Conservation (phyloP, 1,140 invertebrate genomes). For the Zaprionus taronus region DNA sequence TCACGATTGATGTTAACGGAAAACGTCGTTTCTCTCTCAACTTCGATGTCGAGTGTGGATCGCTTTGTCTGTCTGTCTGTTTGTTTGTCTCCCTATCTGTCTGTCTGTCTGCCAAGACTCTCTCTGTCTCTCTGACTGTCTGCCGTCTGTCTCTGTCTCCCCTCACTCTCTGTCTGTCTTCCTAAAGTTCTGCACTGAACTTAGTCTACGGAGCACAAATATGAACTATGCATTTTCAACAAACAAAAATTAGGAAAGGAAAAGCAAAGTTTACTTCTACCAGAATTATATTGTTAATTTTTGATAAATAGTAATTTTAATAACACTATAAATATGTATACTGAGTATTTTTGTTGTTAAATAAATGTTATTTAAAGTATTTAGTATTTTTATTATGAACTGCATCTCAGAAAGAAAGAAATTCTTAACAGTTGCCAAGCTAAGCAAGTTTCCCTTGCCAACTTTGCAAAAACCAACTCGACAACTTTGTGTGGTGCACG, state of each 20-base stretch:
- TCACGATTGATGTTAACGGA: constrained; percentile 84
- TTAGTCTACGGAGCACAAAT: no score
- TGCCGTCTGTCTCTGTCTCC: constrained; percentile 2
- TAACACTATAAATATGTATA: no score
- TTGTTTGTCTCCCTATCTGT: constrained; percentile 17
- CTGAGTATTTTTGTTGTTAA: no score
- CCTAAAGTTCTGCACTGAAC: not conserved
- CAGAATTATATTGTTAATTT: no score
- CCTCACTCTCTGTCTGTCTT: not conserved
- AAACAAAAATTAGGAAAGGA: no score
- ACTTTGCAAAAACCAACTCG: not conserved
- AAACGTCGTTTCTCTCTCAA: constrained; percentile 74
- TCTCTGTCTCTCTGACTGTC: not conserved
- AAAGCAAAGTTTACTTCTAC: no score
- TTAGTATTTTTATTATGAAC: no score
- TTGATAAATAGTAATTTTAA: no score
- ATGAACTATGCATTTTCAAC: no score
- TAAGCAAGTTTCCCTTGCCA: not conserved
- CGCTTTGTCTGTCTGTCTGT: not conserved
- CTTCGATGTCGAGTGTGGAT: constrained; percentile 35
- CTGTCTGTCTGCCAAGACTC: not conserved
- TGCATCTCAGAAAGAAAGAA: no score
- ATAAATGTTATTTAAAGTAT: no score
- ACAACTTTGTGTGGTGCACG: constrained; percentile 59
- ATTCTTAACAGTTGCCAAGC: no score